Base-by-base conservation (phyloP, 2,888 invertebrate genomes). In the Thyatira batis region DNA sequence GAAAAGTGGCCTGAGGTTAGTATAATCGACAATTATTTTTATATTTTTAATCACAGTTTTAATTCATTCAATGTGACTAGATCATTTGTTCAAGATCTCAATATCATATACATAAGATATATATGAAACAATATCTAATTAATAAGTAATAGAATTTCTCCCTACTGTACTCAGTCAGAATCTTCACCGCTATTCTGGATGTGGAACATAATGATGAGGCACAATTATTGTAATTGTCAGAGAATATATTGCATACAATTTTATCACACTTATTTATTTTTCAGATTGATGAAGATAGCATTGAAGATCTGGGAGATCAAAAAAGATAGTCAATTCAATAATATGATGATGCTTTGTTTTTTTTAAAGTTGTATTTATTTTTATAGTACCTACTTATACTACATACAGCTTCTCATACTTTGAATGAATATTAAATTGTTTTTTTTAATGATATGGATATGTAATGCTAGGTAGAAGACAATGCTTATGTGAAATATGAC, bases 1-100 rank as follows among this genome's bases (percentile, higher is more conserved):
- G 99, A 99, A 76, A 99, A 99, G 87, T 99, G 99, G 99, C 96
- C 98, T 53, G 97, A 98, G 93, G 97, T 97, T 79, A 58, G 51
- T 49, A 27, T 44, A 39, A 6, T 43, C 13, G 51, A 33, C 46
- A 49, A 45, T 55, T 17, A 27, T 10, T 1, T 45, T 51, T 13
- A 17, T 43, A 8, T 17, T 0, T 4, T 10, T 44, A 11, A n/a
- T 11, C 11, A 2, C 28, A 1, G n/a, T n/a, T n/a, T n/a, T n/a
- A n/a, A n/a, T n/a, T n/a, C n/a, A n/a, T n/a, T n/a, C n/a, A n/a
- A n/a, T n/a, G n/a, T n/a, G n/a, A n/a, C n/a, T n/a, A n/a, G n/a
- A n/a, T n/a, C n/a, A n/a, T n/a, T n/a, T n/a, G n/a, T n/a, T n/a
- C n/a, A n/a, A n/a, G n/a, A n/a, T n/a, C n/a, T n/a, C n/a, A n/a